These are phyloP conservation scores for Aleiodes leptofemur DNA, from an alignment of 2,888 invertebrate genomes.

Conservation along the genomic window DNA sequence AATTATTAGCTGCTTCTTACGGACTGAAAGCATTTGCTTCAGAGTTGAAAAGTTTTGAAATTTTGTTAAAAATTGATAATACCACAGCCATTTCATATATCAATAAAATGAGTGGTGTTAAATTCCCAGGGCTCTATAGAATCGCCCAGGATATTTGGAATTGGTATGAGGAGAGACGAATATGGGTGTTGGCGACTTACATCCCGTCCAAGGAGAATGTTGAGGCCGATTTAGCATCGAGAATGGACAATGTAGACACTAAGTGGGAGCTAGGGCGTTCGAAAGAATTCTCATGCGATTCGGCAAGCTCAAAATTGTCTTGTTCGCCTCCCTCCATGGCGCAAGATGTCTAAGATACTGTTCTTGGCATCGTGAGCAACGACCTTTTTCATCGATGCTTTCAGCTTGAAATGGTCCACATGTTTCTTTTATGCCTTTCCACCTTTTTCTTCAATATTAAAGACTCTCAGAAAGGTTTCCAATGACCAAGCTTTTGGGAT, in stretches of 20 bases:
- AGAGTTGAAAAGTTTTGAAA: slow-evolving; percentile 34
- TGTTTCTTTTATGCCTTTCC: slow-evolving; percentile 12
- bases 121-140: slow-evolving; percentile 35
- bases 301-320: slow-evolving; percentile 50
- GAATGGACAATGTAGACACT: not conserved
- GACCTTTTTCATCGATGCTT: slow-evolving; percentile 2
- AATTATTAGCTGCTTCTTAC: not conserved
- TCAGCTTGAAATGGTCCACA: not conserved
- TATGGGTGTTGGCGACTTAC: slow-evolving; percentile 9
- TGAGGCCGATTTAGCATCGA: not conserved
- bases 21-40: slow-evolving; percentile 29
- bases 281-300: not conserved
- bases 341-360: slow-evolving; percentile 54
- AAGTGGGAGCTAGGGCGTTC: slow-evolving; percentile 11
- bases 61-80: slow-evolving; percentile 47
- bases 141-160: slow-evolving; percentile 28
- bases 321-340: slow-evolving; percentile 55
- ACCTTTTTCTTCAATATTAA: slow-evolving; percentile 47
- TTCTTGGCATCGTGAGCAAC: slow-evolving; percentile 54
- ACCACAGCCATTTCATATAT: slow-evolving; percentile 50
- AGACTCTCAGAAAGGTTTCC: slow-evolving; percentile 58
- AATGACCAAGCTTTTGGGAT: slow-evolving; percentile 57
- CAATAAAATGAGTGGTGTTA: slow-evolving; percentile 46
- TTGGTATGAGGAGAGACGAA: not conserved
- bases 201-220: slow-evolving; percentile 1